These are phyloP conservation scores for Indicator indicator DNA, from an alignment of 2,113 vertebrate species.

Conservation along the genomic window DNA sequence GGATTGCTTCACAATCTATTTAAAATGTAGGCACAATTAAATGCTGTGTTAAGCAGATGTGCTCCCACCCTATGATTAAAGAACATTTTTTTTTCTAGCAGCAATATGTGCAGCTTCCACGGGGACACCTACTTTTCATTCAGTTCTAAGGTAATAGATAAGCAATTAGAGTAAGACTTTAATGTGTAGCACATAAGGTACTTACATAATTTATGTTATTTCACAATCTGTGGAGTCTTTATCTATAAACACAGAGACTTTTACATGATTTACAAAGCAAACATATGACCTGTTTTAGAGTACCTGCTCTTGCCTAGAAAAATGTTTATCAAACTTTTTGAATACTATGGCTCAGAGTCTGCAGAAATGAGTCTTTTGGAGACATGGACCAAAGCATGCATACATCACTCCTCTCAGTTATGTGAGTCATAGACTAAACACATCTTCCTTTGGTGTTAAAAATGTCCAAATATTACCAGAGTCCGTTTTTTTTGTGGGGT, in stretches of 20 bases:
- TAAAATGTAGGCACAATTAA: not conserved
- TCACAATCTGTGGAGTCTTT: constrained; percentile 3
- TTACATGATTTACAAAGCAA: constrained; percentile 48
- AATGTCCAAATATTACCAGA: constrained; percentile 51
- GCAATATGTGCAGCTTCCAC: not conserved
- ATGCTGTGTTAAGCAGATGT: constrained; percentile 22
- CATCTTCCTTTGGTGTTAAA: constrained; percentile 14
- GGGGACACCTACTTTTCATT: not conserved
- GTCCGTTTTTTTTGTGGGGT: not conserved
- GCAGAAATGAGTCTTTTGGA: constrained; percentile 26
- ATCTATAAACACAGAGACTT: constrained; percentile 45
- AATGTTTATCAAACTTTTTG: constrained; percentile 57
- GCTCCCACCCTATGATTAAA: not conserved
- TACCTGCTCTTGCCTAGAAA: constrained; percentile 4
- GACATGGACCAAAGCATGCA: not conserved
- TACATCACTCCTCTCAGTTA: not conserved
- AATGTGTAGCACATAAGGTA: not conserved
- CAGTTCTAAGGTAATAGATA: not conserved
- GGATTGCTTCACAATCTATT: not conserved
- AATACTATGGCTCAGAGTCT: not conserved
- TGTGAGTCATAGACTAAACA: constrained; percentile 64
- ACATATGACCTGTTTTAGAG: constrained; percentile 6
- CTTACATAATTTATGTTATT: constrained; percentile 34
- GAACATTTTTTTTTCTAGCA: not conserved
- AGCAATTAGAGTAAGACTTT: not conserved